Evolutionary conservation across 2,888 invertebrate genomes (phyloP).

Genomic region (Mesoligia furuncula): DNA sequence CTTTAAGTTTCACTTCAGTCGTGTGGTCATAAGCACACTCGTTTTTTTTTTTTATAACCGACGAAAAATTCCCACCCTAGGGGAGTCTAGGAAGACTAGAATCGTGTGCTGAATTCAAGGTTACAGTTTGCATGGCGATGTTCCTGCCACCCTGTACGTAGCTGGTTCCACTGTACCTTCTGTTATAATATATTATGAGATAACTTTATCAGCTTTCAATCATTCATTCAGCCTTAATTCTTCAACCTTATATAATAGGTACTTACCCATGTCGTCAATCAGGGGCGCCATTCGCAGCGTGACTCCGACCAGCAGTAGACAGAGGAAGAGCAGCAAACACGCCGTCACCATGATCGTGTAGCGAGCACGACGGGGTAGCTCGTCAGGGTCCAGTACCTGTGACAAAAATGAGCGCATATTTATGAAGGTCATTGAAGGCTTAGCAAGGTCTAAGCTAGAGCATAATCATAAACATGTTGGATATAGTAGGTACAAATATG

Average conservation of each 20-base stretch:
- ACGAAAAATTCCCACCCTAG: too few relatives aligned
- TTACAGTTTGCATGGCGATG: too few relatives aligned
- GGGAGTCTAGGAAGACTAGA: too few relatives aligned
- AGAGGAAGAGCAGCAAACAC: slow-evolving; percentile 96
- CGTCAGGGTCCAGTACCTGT: slow-evolving; percentile 94
- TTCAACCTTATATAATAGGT: background rate
- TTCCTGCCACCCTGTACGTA: too few relatives aligned
- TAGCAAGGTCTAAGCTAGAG: background rate
- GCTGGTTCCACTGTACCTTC: background rate
- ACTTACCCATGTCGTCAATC: slow-evolving; percentile 98
- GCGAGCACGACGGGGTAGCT: slow-evolving; percentile 95
- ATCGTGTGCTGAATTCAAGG: too few relatives aligned
- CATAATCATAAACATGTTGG: background rate
- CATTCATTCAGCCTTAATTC: background rate
- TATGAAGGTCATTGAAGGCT: background rate
- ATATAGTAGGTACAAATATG: too few relatives aligned
- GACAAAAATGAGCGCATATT: background rate
- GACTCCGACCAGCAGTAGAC: slow-evolving; percentile 96
- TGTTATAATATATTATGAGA: background rate
- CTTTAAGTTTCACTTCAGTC: too few relatives aligned
- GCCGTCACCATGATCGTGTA: slow-evolving; percentile 98
- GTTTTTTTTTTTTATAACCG: too few relatives aligned
- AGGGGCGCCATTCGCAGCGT: slow-evolving; percentile 98
- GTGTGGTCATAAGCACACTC: too few relatives aligned
- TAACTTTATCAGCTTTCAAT: background rate